phyloP scores from a whole-genome alignment of 2,113 vertebrate species.

The Pavo muticus region DNA sequence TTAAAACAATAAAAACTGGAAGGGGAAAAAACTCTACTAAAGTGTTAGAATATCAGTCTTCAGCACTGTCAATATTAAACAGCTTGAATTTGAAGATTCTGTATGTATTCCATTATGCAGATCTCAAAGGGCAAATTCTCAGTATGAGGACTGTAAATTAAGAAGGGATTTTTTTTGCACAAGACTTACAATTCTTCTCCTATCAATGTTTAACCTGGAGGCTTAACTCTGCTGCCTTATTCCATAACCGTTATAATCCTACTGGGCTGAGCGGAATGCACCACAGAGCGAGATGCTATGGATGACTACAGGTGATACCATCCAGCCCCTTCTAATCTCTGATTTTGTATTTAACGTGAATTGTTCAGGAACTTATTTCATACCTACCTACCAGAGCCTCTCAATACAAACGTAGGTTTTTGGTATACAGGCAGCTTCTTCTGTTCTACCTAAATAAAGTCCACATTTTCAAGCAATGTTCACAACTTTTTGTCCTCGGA shows the following conservation, averaged over 20 bases:
- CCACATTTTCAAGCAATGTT: not conserved
- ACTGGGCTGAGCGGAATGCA: not conserved
- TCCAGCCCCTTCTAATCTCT: not conserved
- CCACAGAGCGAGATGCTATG: rapidly evolving
- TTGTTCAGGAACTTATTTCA: not conserved
- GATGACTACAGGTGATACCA: not conserved
- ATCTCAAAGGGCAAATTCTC: not conserved
- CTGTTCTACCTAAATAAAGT: not conserved
- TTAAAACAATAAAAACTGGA: constrained; percentile 6
- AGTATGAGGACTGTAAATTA: not conserved
- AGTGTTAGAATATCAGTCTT: not conserved
- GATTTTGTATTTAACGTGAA: not conserved
- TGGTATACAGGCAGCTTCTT: not conserved
- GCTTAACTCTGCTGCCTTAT: not conserved
- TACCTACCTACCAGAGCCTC: not conserved
- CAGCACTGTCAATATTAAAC: not conserved
- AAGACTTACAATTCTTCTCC: not conserved
- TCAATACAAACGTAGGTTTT: not conserved
- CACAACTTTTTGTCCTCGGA: not conserved
- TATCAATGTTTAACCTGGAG: not conserved
- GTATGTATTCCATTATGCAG: not conserved
- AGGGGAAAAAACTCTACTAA: not conserved
- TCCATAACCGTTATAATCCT: not conserved
- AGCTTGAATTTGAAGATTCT: not conserved
- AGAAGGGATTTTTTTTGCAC: not conserved